Percentiles rank a stretch among this genome's conserved stretches.
phyloP scores from a whole-genome alignment of 2,888 invertebrate genomes.

The Sycophila texana region DNA sequence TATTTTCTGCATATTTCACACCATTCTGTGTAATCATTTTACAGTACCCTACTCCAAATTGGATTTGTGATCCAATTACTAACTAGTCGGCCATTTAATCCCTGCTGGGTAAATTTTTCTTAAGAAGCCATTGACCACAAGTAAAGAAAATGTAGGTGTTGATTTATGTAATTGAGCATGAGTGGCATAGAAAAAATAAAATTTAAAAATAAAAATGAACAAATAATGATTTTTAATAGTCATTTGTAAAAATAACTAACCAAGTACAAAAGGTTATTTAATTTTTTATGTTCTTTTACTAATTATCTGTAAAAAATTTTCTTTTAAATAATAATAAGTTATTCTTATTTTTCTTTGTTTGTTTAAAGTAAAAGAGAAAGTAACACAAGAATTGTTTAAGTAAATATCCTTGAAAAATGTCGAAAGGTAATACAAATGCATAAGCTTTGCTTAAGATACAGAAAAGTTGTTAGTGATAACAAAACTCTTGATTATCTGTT shows the following conservation, averaged over 20 bases:
- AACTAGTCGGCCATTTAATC: constrained; percentile 35
- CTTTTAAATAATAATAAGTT: constrained; percentile 11
- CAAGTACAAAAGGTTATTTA: background rate
- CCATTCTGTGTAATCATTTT: constrained; percentile 53
- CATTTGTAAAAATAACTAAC: background rate
- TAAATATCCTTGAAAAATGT: constrained; percentile 25
- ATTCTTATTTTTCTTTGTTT: constrained; percentile 32
- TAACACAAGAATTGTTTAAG: background rate
- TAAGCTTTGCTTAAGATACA: constrained; percentile 34
- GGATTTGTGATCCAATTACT: constrained; percentile 63
- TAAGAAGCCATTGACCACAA: constrained; percentile 51
- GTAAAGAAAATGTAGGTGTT: constrained; percentile 39
- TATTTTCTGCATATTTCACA: constrained; percentile 49
- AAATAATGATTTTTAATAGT: constrained; percentile 10
- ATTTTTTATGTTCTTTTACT: too few species aligned
- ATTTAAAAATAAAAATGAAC: constrained; percentile 9
- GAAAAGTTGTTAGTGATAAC: constrained; percentile 39
- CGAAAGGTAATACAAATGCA: constrained; percentile 27
- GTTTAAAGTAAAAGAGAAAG: background rate
- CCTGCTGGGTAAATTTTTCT: constrained; percentile 44
- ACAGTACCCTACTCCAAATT: constrained; percentile 59
- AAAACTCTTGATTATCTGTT: constrained; percentile 34
- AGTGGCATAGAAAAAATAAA: background rate
- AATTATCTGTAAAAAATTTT: background rate
- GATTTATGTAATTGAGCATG: constrained; percentile 50